A percentile compares a stretch with the other conserved stretches of the same genome.
Conservation (phyloP, 1,140 invertebrate genomes). For the Vanessa tameamea region DNA sequence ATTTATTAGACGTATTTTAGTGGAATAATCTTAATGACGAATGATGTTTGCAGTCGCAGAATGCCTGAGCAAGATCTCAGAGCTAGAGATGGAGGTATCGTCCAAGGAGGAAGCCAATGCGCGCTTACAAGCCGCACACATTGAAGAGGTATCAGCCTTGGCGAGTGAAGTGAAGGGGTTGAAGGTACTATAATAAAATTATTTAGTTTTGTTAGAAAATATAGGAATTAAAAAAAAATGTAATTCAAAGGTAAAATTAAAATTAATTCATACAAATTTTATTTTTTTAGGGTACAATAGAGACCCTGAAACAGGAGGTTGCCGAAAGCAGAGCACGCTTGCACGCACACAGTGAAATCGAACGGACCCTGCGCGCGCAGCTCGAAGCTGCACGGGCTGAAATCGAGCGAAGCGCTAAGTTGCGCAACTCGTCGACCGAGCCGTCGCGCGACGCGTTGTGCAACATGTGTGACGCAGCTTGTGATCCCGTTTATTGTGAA, state of each 20-base stretch:
- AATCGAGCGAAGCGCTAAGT: conserved; percentile 44
- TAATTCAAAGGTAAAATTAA: conserved; percentile 9
- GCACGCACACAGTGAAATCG: conserved; percentile 70
- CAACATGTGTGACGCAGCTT: conserved; percentile 61
- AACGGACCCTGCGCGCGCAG: conserved; percentile 70
- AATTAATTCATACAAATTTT: conserved; percentile 2
- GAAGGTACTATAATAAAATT: conserved; percentile 53
- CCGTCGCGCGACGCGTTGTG: conserved; percentile 37
- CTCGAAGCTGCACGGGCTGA: conserved; percentile 68
- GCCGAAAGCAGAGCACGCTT: conserved; percentile 68
- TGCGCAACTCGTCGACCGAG: conserved; percentile 32
- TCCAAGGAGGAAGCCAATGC: conserved; percentile 73
- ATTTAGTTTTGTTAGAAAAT: too few relatives aligned
- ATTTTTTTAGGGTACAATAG: conserved; percentile 69
- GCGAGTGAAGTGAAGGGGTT: conserved; percentile 72
- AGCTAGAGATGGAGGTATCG: conserved; percentile 76
- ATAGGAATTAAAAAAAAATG: too few relatives aligned
- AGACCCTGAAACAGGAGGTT: conserved; percentile 74
- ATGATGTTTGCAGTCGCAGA: conserved; percentile 69
- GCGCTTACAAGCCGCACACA: conserved; percentile 66
- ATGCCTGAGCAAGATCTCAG: conserved; percentile 79
- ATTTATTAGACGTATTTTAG: too few relatives aligned
- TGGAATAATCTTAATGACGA: neutral
- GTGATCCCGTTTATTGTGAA: conserved; percentile 67
- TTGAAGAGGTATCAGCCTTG: conserved; percentile 66